A percentile compares a stretch with the other conserved stretches of the same genome.
phyloP scores from a whole-genome alignment of 2,113 vertebrate species.

The Erythrocercus mccallii region DNA sequence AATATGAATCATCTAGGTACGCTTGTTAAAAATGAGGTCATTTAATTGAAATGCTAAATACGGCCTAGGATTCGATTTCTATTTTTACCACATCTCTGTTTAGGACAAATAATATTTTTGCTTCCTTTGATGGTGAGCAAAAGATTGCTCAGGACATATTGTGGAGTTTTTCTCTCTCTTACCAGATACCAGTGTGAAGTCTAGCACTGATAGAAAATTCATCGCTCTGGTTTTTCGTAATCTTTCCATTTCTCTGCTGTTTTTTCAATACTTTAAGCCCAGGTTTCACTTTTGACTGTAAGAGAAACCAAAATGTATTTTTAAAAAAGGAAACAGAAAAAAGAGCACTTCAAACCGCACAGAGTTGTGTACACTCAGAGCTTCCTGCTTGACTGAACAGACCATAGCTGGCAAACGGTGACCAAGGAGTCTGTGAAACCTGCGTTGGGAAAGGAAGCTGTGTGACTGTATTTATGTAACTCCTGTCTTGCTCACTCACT shows the following conservation, averaged over 20 bases:
- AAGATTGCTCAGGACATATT: not conserved
- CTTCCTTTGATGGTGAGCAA: not conserved
- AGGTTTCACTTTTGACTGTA: not conserved
- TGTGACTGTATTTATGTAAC: not conserved
- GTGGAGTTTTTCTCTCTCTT: not conserved
- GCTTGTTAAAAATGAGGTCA: constrained; percentile 43
- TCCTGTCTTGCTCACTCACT: not conserved
- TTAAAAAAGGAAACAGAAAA: rapidly evolving
- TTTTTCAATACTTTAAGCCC: not conserved
- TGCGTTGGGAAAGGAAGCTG: not conserved
- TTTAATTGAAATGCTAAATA: constrained; percentile 46
- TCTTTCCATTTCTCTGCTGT: not conserved
- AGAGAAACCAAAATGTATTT: not conserved
- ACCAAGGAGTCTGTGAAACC: not conserved
- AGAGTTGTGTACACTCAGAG: not conserved
- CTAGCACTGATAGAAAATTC: not conserved
- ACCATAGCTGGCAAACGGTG: not conserved
- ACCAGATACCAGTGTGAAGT: not conserved
- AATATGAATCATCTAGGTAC: constrained; percentile 27
- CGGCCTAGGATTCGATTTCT: not conserved
- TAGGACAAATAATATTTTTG: constrained; percentile 1
- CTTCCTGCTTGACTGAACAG: not conserved
- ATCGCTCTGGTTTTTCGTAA: rapidly evolving
- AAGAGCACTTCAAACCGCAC: not conserved
- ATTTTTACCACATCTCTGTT: constrained; percentile 17